phyloP scores from a whole-genome alignment of 2,797 vertebrate species.

The Graptemys geographica region DNA sequence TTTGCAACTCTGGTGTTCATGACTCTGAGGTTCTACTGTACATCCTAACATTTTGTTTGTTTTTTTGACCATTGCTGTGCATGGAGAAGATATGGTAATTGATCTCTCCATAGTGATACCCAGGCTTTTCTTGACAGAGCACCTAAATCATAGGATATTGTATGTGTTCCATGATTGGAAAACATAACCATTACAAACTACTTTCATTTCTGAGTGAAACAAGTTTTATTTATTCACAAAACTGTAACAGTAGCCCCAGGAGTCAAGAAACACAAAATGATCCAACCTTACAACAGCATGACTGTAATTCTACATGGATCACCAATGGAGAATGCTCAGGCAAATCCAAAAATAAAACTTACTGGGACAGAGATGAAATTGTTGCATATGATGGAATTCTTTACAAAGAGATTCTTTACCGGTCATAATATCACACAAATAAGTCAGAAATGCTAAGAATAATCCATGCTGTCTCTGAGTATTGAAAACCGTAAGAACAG shows the following conservation, averaged over 20 bases:
- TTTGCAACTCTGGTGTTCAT: too few species aligned
- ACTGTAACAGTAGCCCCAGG: too few species aligned
- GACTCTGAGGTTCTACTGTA: too few species aligned
- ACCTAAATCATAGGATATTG: too few species aligned
- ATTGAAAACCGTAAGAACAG: too few species aligned
- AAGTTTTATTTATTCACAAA: neutral
- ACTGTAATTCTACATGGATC: neutral
- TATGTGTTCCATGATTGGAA: neutral
- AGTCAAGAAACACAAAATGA: neutral
- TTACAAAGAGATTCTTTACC: neutral
- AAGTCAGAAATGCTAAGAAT: too few species aligned
- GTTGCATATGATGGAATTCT: neutral
- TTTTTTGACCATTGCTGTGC: too few species aligned
- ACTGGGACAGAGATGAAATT: neutral
- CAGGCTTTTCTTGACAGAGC: too few species aligned
- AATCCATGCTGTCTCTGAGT: too few species aligned
- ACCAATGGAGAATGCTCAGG: neutral
- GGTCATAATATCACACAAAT: neutral
- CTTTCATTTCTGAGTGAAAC: neutral
- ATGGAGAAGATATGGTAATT: too few species aligned
- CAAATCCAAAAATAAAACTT: neutral
- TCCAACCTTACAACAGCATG: neutral
- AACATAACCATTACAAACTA: neutral
- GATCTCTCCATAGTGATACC: too few species aligned
- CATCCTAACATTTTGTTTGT: too few species aligned